Evolutionary conservation across 2,113 vertebrate genomes (phyloP).

Genomic region (Lampris megalopsis): DNA sequence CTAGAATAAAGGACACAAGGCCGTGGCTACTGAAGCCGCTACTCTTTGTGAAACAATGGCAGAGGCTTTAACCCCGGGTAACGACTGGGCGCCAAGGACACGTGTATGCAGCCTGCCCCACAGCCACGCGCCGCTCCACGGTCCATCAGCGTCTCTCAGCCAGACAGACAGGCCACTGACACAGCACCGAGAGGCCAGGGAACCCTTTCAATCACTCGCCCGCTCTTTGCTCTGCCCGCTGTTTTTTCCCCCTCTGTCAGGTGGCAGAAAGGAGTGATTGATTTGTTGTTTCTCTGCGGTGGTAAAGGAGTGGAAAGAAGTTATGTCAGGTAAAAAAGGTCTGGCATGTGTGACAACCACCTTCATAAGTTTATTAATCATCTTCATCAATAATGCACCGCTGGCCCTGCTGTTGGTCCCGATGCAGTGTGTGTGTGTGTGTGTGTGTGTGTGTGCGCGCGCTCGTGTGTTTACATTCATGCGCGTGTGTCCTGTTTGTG

Average conservation of each 20-base stretch:
- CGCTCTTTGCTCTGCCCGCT: constrained; percentile 27
- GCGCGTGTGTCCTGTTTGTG: constrained; percentile 21
- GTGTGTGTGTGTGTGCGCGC: constrained; percentile 8
- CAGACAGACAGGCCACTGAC: constrained; percentile 77
- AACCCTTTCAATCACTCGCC: constrained; percentile 75
- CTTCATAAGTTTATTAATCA: constrained; percentile 95
- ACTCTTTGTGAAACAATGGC: constrained; percentile 46
- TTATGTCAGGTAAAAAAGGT: constrained; percentile 56
- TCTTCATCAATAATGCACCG: constrained; percentile 92
- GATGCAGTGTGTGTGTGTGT: constrained; percentile 50
- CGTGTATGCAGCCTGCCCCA: constrained; percentile 18
- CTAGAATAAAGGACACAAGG: background rate
- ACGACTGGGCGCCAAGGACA: constrained; percentile 54
- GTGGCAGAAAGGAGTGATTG: constrained; percentile 74
- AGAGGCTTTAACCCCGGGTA: constrained; percentile 48
- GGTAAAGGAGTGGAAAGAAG: constrained; percentile 55
- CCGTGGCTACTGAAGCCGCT: background rate
- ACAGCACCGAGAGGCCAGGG: constrained; percentile 73
- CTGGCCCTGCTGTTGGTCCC: constrained; percentile 58
- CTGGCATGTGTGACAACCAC: constrained; percentile 81
- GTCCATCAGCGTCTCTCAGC: constrained; percentile 75
- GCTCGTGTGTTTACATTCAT: constrained; percentile 10
- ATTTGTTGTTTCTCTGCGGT: constrained; percentile 67
- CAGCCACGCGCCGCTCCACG: constrained; percentile 42
- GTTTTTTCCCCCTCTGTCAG: constrained; percentile 65